Evolutionary conservation across 2,113 vertebrate genomes (phyloP).

Genomic region (Percopsis transmontana): DNA sequence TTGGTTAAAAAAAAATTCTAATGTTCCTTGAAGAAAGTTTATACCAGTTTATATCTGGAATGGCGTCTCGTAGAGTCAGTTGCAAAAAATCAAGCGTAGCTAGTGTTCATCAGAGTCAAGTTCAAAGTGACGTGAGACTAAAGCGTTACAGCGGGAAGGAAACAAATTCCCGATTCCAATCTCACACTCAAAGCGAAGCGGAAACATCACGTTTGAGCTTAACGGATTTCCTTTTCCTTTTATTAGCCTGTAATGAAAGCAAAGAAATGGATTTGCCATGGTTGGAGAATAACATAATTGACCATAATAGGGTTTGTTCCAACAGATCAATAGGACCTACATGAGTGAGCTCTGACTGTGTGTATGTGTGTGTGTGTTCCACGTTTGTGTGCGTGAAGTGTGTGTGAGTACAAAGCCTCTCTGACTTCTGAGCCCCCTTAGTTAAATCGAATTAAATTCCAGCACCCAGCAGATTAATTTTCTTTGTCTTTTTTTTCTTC

Average conservation of each 20-base stretch:
- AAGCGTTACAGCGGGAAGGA: slow-evolving; percentile 47
- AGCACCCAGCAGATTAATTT: slow-evolving; percentile 74
- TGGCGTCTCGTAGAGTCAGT: too few relatives aligned
- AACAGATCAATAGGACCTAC: slow-evolving; percentile 73
- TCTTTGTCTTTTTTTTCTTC: slow-evolving; percentile 66
- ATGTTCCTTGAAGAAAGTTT: slow-evolving; percentile 1
- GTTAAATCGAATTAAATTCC: slow-evolving; percentile 79
- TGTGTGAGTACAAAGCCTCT: slow-evolving; percentile 64
- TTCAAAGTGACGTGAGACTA: slow-evolving; percentile 50
- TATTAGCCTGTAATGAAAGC: slow-evolving; percentile 67
- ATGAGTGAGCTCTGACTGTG: slow-evolving; percentile 51
- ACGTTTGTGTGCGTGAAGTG: slow-evolving; percentile 14
- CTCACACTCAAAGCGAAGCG: slow-evolving; percentile 58
- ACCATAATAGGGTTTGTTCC: slow-evolving; percentile 73
- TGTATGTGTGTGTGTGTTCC: slow-evolving; percentile 43
- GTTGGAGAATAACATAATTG: slow-evolving; percentile 68
- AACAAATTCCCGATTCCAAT: slow-evolving; percentile 60
- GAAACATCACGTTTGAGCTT: slow-evolving; percentile 69
- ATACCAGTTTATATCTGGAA: background rate
- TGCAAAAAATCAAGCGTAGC: too few relatives aligned
- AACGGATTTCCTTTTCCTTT: slow-evolving; percentile 65
- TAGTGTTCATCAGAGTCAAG: slow-evolving; percentile 4
- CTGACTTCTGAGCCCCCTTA: slow-evolving; percentile 66
- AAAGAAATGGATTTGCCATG: slow-evolving; percentile 71
- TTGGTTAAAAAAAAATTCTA: background rate